Conservation (phyloP, 1,140 invertebrate genomes). For the Diorhabda carinulata region DNA sequence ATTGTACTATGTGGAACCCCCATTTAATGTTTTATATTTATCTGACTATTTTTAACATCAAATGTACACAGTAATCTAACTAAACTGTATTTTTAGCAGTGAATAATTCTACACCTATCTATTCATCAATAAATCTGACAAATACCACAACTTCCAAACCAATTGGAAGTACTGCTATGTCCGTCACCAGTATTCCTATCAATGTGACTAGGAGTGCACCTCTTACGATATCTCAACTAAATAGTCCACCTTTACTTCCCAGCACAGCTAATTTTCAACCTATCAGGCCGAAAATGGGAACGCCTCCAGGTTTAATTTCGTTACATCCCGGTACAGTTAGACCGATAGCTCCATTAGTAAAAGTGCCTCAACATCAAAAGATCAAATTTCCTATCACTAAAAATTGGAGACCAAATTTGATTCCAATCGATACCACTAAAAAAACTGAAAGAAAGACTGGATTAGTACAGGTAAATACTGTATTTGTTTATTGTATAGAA, state of each 20-base stretch:
- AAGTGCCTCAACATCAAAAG: conserved; percentile 48
- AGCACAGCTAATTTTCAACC: conserved; percentile 14
- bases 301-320: conserved; percentile 42
- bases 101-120: neutral
- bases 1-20: too few relatives aligned
- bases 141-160: conserved; percentile 5
- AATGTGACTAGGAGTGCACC: conserved; percentile 37
- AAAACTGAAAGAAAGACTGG: conserved; percentile 41
- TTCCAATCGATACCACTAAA: conserved; percentile 55
- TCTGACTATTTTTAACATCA: too few relatives aligned
- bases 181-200: conserved; percentile 9
- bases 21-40: too few relatives aligned
- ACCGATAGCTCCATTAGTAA: conserved; percentile 32
- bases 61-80: neutral
- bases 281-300: conserved; percentile 26
- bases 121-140: neutral
- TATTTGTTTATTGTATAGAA: neutral
- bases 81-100: conserved; percentile 5
- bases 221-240: conserved; percentile 44
- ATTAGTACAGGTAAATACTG: conserved; percentile 36
- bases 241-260: conserved; percentile 32
- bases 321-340: conserved; percentile 41
- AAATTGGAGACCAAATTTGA: conserved; percentile 64
- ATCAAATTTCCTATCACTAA: conserved; percentile 50
- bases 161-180: conserved; percentile 12